Evolutionary conservation across 2,113 vertebrate genomes (phyloP), one percentile per base, ranked within the genome.

Genomic region (Rhea americana): DNA sequence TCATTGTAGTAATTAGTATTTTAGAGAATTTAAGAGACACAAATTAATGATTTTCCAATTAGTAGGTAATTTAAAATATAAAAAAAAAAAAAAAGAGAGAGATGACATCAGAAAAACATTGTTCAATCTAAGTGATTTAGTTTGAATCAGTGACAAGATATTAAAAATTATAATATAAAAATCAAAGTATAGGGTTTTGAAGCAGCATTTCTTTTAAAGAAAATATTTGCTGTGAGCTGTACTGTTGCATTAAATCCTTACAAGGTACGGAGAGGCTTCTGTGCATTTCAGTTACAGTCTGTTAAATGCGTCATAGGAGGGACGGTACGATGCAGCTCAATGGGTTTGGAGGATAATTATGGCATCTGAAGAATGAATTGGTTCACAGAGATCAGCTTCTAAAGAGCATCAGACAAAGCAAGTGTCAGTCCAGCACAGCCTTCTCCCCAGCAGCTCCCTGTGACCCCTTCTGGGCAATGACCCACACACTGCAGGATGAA

Each of bases 341-440:
- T 16, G 61, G 68, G 13, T 10, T 22, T 7, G 21, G 1, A 22
- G 53, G 25, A 30, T 53, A 22, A 22, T 53, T 35, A 30, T 0
- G 4, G 59, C 9, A 32, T 21, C 51, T 15, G 48, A 67, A 21
- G 30, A 13, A 1, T 11, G 5, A 1, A 39, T 4, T 4, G 13
- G 8, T 55, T 66, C 20, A 24, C 9, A 2, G 28, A 51, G 43
- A 6, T 13, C 53, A 39, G 37, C 8, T 87, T 35, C 62, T 41
- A 15, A 53, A 56, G 67, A 28, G 53, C 30, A 15, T 0, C 0
- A 43, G 21, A 32, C 0, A 68, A 28, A 63, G 28, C 37, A 26
- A 0, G 1, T 13, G 32, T 0, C 0, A 53, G 22, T 0, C 0
- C 6, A 35, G 13, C 45, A 53, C 14, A 39, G 35, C 14, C 24